Evolutionary conservation across 2,888 invertebrate species (phyloP).

Genomic region (Pristionchus arcanus): DNA sequence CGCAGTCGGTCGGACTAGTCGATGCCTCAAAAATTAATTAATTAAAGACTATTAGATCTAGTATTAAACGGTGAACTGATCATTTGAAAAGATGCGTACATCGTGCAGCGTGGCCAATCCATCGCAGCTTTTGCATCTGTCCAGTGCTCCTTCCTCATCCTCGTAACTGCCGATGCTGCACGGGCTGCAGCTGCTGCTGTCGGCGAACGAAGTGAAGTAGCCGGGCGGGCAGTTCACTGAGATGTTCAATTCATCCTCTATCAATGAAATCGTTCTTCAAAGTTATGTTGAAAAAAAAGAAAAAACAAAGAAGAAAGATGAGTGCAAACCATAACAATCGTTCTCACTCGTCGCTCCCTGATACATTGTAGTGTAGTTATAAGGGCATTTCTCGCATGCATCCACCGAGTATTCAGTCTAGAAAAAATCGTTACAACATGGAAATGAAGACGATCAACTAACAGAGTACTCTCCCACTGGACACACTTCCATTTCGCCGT

Average conservation of each 20-base stretch:
- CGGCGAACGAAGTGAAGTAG: background rate
- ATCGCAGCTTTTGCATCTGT: background rate
- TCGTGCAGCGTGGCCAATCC: background rate
- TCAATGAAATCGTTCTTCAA: too few relatives aligned
- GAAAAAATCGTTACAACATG: too few relatives aligned
- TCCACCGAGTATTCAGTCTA: background rate
- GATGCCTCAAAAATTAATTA: background rate
- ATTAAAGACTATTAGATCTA: background rate
- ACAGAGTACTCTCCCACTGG: background rate
- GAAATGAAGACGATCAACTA: background rate
- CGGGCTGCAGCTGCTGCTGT: background rate
- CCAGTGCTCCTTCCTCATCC: background rate
- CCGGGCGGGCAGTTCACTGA: background rate
- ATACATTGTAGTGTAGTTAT: background rate
- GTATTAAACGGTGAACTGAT: too few relatives aligned
- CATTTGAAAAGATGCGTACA: background rate
- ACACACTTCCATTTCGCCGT: background rate
- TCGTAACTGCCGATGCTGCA: background rate
- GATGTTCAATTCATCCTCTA: too few relatives aligned
- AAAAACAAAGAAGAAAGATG: background rate
- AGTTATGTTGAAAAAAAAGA: too few relatives aligned
- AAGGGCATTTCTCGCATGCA: background rate
- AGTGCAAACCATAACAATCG: background rate
- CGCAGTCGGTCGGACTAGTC: background rate
- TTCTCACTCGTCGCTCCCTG: background rate